A percentile compares a stretch with the other conserved stretches of the same genome.
phyloP scores from a whole-genome alignment of 2,113 vertebrate genomes.

The western clawed frog (Xenopus tropicalis) region DNA sequence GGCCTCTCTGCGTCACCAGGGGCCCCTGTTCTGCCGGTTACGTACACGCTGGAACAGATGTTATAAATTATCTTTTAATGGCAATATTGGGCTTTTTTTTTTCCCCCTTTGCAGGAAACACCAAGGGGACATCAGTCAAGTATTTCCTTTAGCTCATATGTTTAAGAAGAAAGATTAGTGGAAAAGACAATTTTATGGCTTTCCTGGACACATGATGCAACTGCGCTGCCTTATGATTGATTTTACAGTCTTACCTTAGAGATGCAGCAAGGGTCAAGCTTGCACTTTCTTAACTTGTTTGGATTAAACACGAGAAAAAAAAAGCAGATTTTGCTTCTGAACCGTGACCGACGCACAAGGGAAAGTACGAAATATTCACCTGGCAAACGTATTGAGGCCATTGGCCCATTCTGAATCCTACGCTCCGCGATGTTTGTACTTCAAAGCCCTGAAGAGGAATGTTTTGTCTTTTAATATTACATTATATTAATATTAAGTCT shows the following conservation, averaged over 20 bases:
- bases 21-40: not conserved
- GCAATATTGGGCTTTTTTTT: constrained; percentile 50
- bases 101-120: constrained; percentile 23
- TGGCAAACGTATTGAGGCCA: too few species aligned
- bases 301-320: not conserved
- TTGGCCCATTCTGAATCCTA: too few species aligned
- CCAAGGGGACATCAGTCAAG: constrained; percentile 47
- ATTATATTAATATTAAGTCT: too few species aligned
- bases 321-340: not conserved
- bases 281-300: not conserved
- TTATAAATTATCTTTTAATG: constrained; percentile 49
- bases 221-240: constrained; percentile 52
- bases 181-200: constrained; percentile 56
- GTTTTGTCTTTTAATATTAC: too few species aligned
- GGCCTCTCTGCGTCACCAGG: too few species aligned
- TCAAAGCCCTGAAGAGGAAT: too few species aligned
- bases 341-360: not conserved
- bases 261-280: constrained; percentile 2
- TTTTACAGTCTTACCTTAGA: constrained; percentile 53
- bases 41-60: not conserved
- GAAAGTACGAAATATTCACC: not conserved
- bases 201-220: constrained; percentile 55
- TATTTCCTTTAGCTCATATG: constrained; percentile 51
- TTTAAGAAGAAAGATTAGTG: constrained; percentile 50
- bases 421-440: too few species aligned